Percentiles rank a stretch among this genome's conserved stretches.
Evolutionary conservation across 2,113 vertebrate species (phyloP).

Genomic region (Nothobranchius furzeri): DNA sequence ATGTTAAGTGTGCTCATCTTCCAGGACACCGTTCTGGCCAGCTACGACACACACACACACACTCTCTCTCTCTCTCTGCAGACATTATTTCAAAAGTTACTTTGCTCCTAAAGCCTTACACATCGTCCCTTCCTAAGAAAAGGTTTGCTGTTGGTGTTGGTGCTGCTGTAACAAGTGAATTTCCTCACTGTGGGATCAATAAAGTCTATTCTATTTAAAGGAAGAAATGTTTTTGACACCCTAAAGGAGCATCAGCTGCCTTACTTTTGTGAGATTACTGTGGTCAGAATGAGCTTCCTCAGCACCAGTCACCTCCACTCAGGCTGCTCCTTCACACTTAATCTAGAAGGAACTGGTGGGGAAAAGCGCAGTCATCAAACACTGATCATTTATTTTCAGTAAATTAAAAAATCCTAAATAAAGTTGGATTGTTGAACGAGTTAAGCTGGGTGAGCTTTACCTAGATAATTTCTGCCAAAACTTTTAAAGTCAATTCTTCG

Average conservation of each 20-base stretch:
- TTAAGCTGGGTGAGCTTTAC: no score
- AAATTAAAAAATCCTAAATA: neutral
- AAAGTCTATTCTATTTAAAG: neutral
- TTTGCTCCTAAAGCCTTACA: constrained; percentile 52
- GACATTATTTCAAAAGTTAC: constrained; percentile 40
- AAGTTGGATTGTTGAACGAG: no score
- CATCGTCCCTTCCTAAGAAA: constrained; percentile 34
- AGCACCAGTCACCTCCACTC: constrained; percentile 35
- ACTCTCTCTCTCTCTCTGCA: no score
- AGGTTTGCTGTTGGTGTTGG: constrained; percentile 15
- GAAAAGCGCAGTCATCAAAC: neutral
- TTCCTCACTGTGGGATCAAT: no score
- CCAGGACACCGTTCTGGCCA: constrained; percentile 30
- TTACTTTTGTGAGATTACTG: constrained; percentile 48
- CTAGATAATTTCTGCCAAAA: neutral
- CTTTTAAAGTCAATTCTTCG: neutral
- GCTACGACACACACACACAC: constrained; percentile 4
- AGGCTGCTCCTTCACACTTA: constrained; percentile 25
- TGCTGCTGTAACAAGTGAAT: no score
- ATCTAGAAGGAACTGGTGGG: constrained; percentile 1
- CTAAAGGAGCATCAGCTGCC: constrained; percentile 40
- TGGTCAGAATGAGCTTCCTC: constrained; percentile 29
- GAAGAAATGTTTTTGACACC: constrained; percentile 64
- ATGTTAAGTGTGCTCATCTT: constrained; percentile 23
- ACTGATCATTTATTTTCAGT: neutral